Evolutionary conservation across 2,113 vertebrate species (phyloP), one percentile per base, ranked within the genome.

Genomic region (Mirza zaza): DNA sequence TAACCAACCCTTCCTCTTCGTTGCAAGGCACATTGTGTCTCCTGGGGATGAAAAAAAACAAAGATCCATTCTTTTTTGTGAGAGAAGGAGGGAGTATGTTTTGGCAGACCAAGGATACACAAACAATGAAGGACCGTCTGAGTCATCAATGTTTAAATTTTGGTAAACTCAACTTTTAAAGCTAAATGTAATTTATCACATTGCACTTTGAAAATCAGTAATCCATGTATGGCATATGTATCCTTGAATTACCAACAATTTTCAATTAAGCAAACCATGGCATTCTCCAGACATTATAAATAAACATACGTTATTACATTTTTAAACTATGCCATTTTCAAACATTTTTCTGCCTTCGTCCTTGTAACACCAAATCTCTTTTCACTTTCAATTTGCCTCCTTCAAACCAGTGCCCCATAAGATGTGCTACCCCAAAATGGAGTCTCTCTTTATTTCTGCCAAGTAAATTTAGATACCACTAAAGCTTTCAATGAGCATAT

Each of bases 361-460:
- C 73, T 89, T 91, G 77, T 87, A 93, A 57, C 29, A 87, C 86
- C 36, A 79, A 70, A 93, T 91, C 29, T 15, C 76, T 87, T 94
- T 92, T 97, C 93, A 76, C 91, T 97, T 97, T 95, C 77, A 96
- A 86, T 97, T 97, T 95, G 17, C 14, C 29, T 91, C 84, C 76
- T 96, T 87, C 45, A 84, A 89, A 71, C 45, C 0, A 3, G 48
- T 61, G 48, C 83, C 94, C 85, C 45, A 39, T 52, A 84, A 34
- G 73, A 91, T 52, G 23, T 79, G 20, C 63, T 50, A 17, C 65
- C 39, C n/a, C 36, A 82, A 95, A 59, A 65, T 71, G n/a, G 2
- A 89, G 61, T 89, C 45, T 67, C 8, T 57, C 52, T 90, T 48
- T 70, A 32, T 80, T 29, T 84, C 83, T 93, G 82, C 80, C 94